Evolutionary conservation across 2,888 invertebrate genomes (phyloP).

Genomic region (Chromoteleia sp.): DNA sequence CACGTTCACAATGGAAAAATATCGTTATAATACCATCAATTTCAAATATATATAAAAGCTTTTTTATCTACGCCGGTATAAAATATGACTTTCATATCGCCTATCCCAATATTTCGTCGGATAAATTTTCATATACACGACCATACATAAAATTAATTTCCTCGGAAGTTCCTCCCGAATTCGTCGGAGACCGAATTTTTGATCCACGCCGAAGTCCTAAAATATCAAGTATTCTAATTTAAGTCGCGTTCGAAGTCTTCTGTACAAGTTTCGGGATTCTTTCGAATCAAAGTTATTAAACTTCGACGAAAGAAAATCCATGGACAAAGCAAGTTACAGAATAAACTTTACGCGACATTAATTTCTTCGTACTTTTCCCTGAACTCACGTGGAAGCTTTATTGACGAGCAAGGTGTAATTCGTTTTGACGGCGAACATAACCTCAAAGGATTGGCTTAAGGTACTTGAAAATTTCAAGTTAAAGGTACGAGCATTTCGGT

Average conservation of each 20-base stretch:
- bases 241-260: not conserved
- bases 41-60: constrained; percentile 22
- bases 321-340: not conserved
- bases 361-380: not conserved
- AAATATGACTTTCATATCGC: constrained; percentile 25
- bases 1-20: constrained; percentile 12
- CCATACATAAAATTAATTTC: constrained; percentile 28
- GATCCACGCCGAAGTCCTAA: not conserved
- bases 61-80: constrained; percentile 6
- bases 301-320: not conserved
- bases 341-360: not conserved
- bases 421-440: constrained; percentile 6
- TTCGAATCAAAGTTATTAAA: constrained; percentile 21
- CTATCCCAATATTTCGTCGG: constrained; percentile 11
- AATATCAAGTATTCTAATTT: constrained; percentile 13
- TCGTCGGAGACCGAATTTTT: not conserved
- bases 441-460: constrained; percentile 2
- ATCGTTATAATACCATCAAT: constrained; percentile 11
- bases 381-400: not conserved
- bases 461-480: not conserved
- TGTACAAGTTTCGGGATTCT: constrained; percentile 6
- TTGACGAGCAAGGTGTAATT: not conserved
- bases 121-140: constrained; percentile 1
- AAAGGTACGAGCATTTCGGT: not conserved
- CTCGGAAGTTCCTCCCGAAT: not conserved